These are phyloP conservation scores for Chaetoderma sp. DNA, from an alignment of 2,888 invertebrate genomes.

Conservation along the genomic window DNA sequence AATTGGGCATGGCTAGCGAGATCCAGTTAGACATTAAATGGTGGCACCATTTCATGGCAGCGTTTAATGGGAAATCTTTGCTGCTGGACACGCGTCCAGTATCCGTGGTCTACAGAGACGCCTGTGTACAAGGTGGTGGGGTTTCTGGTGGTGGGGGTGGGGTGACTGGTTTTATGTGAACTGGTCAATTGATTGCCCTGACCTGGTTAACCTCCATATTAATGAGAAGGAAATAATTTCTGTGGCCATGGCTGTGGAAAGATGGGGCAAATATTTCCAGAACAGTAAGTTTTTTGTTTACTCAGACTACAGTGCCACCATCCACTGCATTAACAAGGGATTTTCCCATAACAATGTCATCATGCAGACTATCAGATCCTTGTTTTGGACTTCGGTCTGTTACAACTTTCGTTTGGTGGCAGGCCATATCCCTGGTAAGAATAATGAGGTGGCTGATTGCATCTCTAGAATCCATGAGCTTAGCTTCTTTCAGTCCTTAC, in stretches of 20 bases:
- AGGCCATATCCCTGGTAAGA: no score
- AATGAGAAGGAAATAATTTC: not conserved
- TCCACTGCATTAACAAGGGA: not conserved
- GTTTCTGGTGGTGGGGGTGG: not conserved
- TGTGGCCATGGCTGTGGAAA: not conserved
- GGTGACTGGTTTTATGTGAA: constrained; percentile 1
- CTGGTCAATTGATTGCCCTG: not conserved
- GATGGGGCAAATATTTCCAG: not conserved
- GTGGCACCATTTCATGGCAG: not conserved
- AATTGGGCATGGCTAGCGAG: not conserved
- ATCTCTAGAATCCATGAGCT: no score
- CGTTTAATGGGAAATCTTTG: not conserved
- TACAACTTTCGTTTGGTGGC: not conserved
- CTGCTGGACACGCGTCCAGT: not conserved
- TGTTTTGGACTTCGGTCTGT: not conserved
- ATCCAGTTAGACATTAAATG: not conserved
- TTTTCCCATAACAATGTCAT: not conserved
- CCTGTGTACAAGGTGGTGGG: not conserved
- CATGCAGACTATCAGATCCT: not conserved
- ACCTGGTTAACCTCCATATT: not conserved
- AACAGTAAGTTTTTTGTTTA: not conserved
- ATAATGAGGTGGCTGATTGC: no score
- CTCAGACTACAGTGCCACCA: not conserved
- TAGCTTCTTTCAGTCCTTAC: no score
- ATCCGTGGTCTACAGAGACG: not conserved